Evolutionary conservation across 2,888 invertebrate species (phyloP), one percentile per base, ranked within the genome.

Genomic region (Cosmia pyralina): DNA sequence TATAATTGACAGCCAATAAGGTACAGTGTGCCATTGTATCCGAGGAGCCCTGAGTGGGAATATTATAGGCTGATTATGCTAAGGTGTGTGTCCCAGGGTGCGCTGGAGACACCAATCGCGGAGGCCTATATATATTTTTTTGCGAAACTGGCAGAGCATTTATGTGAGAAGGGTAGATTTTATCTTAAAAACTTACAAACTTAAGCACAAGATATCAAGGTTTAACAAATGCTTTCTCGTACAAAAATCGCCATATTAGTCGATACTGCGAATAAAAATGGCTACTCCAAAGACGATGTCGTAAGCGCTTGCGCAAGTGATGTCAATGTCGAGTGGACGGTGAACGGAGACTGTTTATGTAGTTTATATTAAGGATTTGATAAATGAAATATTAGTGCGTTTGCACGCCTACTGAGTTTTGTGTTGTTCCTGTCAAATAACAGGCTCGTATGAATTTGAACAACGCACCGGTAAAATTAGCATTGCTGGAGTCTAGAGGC

Each of bases 261-360:
- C 64, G 71, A 48, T 34, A 67, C 57, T 60, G 79, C 75, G 71
- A 79, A 79, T 75, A 62, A 75, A 76, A 79, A 64, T 70, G 62
- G 79, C 75, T 55, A 71, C 28, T 59, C 28, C 38, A 64, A 60
- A 67, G 59, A 11, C 67, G 64, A 79, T 79, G 76, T 71, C 79
- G 79, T 79, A 76, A 81, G 69, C 81, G 81, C 38, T 72, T 81
- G 81, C 81, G 64, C 69, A 81, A 77, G 41, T 46, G 5, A 55
- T 77, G 69, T 68, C 72, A 81, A 81, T 81, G 77, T 77, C 77
- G 53, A 41, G 11, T 46, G 55, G 53, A 41, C 66, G 52, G 77
- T 6, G 62, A 77, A 52, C 55, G 71, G 72, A n/a, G 46, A 48
- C 55, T 13, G 19, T 19, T 6, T 2, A 10, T 77, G 41, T 38